These are phyloP conservation scores for Actias luna DNA, from an alignment of 2,888 invertebrate genomes.

Conservation along the genomic window DNA sequence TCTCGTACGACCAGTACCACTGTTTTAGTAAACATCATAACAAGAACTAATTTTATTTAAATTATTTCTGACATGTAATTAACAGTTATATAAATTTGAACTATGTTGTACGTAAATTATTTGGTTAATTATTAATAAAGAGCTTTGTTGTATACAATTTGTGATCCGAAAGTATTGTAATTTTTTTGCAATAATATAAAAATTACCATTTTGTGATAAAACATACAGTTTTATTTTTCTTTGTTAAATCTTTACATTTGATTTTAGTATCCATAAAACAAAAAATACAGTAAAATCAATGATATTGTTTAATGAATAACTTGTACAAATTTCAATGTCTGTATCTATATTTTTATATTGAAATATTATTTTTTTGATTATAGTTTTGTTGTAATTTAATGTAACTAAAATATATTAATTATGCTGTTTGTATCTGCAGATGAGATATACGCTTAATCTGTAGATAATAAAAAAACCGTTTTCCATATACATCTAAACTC, in stretches of 20 bases:
- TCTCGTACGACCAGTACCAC: conserved; percentile 50
- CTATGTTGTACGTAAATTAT: conserved; percentile 63
- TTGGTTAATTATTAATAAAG: conserved; percentile 75
- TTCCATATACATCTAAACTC: no score
- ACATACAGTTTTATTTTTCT: no score
- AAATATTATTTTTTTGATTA: no score
- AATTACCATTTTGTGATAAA: neutral
- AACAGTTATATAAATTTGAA: conserved; percentile 63
- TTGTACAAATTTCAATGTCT: no score
- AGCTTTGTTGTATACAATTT: conserved; percentile 73
- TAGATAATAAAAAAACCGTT: no score
- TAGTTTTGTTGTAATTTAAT: no score
- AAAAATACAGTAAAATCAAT: no score
- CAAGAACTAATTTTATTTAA: conserved; percentile 64
- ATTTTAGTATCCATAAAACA: neutral
- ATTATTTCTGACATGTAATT: conserved; percentile 73
- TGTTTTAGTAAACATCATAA: conserved; percentile 55
- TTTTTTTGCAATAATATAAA: conserved; percentile 36
- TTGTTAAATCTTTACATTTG: neutral
- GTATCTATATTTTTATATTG: no score
- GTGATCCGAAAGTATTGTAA: conserved; percentile 67
- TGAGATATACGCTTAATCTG: no score
- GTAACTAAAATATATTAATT: no score
- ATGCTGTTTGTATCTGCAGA: no score
- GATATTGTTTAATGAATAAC: no score